Percentiles rank a stretch among this genome's conserved stretches.
phyloP scores from a whole-genome alignment of 2,113 vertebrate species.

The Anser brachyrhynchus region DNA sequence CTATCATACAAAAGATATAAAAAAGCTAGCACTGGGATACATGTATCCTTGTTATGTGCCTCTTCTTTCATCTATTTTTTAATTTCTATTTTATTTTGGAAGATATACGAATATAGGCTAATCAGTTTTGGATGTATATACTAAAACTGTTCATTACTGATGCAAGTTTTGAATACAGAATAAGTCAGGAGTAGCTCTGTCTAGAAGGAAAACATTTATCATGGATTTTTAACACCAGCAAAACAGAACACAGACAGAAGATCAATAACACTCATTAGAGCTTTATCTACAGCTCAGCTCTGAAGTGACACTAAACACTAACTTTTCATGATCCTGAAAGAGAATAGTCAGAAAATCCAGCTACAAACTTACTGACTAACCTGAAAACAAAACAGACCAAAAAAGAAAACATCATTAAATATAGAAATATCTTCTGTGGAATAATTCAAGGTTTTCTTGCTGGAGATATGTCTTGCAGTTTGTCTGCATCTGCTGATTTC shows the following conservation, averaged over 20 bases:
- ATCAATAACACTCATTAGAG: neutral
- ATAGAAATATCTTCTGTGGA: neutral
- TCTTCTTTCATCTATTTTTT: neutral
- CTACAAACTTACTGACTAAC: neutral
- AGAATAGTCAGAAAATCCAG: neutral
- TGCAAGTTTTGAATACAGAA: neutral
- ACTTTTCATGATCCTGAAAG: neutral
- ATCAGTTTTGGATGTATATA: neutral
- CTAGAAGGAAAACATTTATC: neutral
- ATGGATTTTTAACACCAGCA: neutral
- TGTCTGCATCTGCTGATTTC: neutral
- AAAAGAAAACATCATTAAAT: neutral
- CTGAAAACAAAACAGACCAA: neutral
- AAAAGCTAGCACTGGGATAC: neutral
- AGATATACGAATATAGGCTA: neutral
- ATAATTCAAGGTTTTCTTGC: neutral
- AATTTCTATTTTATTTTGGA: neutral
- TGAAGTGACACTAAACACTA: neutral
- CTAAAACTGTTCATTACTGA: neutral
- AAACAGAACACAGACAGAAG: neutral
- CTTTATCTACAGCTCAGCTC: constrained; percentile 5
- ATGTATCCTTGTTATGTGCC: neutral
- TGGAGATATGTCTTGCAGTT: neutral
- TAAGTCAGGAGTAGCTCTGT: neutral
- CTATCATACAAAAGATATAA: neutral